Conservation (phyloP, 2,888 invertebrate species). For the Alloscopus bannaensis region DNA sequence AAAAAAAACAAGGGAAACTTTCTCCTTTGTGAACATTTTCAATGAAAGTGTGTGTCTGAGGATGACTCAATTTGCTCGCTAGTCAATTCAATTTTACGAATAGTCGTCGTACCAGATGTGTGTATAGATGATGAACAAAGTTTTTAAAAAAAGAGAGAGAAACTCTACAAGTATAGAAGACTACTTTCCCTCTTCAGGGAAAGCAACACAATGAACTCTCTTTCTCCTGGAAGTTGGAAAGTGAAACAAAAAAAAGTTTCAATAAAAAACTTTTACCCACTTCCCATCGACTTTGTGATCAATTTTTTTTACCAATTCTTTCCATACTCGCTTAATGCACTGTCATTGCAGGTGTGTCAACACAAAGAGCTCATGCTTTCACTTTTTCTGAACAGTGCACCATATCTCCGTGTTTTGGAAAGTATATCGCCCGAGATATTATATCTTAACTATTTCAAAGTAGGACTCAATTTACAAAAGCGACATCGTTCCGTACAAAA, state of each 20-base stretch:
- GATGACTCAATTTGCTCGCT: not conserved
- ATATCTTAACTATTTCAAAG: not conserved
- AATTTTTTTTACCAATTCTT: not conserved
- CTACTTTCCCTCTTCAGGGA: not conserved
- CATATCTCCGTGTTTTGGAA: not conserved
- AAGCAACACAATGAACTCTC: not conserved
- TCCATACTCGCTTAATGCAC: not conserved
- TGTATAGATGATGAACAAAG: not conserved
- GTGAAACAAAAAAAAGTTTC: slow-evolving; percentile 8
- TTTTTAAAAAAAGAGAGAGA: not conserved
- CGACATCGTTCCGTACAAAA: not conserved
- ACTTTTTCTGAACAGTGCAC: not conserved
- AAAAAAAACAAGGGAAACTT: too few species aligned
- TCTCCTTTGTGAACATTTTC: not conserved
- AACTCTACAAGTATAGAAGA: not conserved
- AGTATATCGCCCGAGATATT: too few species aligned
- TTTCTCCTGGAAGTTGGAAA: not conserved
- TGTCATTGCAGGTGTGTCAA: slow-evolving; percentile 15
- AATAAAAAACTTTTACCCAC: not conserved
- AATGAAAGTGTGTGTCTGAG: not conserved
- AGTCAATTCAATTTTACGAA: not conserved
- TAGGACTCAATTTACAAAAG: slow-evolving; percentile 12
- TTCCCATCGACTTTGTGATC: not conserved
- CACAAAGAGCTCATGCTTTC: slow-evolving; percentile 2
- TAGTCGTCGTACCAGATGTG: not conserved